Evolutionary conservation across 2,888 invertebrate species (phyloP).

Genomic region (Tethea ocularis): DNA sequence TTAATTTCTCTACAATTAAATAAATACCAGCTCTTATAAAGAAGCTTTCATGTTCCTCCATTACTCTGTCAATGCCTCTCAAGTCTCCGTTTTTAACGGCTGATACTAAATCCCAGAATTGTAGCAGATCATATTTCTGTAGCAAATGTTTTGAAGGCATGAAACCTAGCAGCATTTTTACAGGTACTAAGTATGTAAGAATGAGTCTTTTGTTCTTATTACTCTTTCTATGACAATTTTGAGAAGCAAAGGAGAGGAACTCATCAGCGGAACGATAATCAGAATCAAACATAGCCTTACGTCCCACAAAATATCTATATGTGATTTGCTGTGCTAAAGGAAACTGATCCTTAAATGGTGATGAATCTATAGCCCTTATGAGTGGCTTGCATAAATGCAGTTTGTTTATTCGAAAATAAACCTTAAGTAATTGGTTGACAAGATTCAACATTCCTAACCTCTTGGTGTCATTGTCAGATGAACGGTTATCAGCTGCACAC

Average conservation of each 20-base stretch:
- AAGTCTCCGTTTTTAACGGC: constrained; percentile 96
- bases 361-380: constrained; percentile 97
- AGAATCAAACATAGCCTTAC: constrained; percentile 99
- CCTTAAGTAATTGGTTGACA: constrained; percentile 98
- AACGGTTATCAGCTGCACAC: constrained; percentile 96
- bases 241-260: constrained; percentile 95
- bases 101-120: constrained; percentile 94
- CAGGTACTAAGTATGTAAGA: constrained; percentile 97
- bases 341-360: constrained; percentile 94
- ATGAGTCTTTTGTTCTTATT: constrained; percentile 95
- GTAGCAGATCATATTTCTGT: constrained; percentile 94
- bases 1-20: constrained; percentile 97
- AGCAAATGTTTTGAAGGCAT: constrained; percentile 94
- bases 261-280: constrained; percentile 97
- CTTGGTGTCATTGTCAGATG: constrained; percentile 95
- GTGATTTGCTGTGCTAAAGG: constrained; percentile 97
- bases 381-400: constrained; percentile 96
- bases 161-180: constrained; percentile 98
- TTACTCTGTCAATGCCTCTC: constrained; percentile 90
- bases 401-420: constrained; percentile 96
- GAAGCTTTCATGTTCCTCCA: constrained; percentile 94
- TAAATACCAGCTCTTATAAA: constrained; percentile 99
- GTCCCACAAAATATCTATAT: constrained; percentile 97
- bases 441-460: constrained; percentile 97
- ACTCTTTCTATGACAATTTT: constrained; percentile 92